Evolutionary conservation across 2,797 vertebrate species (phyloP).

Genomic region (Gadopsis bispinosus): DNA sequence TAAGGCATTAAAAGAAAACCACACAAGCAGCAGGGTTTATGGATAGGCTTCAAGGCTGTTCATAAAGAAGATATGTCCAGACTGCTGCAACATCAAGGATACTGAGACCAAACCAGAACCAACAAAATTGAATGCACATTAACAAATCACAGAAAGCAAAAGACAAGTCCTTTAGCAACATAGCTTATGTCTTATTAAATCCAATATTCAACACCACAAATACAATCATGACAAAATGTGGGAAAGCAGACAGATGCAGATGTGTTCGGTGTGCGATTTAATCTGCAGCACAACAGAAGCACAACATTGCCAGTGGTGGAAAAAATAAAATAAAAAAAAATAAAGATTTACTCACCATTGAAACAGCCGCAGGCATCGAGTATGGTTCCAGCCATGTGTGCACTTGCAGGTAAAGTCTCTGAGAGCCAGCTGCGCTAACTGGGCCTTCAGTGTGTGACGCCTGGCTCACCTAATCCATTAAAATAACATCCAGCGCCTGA

Average conservation of each 20-base stretch:
- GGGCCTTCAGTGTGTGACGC: conserved; percentile 18
- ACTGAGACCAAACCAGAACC: conserved; percentile 12
- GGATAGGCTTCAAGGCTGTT: conserved; percentile 17
- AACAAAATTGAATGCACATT: background rate
- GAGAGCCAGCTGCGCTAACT: conserved; percentile 31
- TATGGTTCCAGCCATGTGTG: conserved; percentile 20
- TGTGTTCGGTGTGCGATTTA: conserved; percentile 34
- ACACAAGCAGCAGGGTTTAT: conserved; percentile 14
- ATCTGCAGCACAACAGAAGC: conserved; percentile 34
- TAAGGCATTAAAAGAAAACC: conserved; percentile 17
- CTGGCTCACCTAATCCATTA: background rate
- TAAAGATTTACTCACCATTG: conserved; percentile 31
- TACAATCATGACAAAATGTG: conserved; percentile 18
- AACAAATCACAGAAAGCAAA: conserved; percentile 15
- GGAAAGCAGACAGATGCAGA: conserved; percentile 19
- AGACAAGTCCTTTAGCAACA: background rate
- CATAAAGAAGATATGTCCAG: conserved; percentile 11
- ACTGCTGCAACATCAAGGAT: background rate
- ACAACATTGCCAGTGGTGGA: conserved; percentile 7
- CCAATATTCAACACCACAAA: conserved; percentile 25
- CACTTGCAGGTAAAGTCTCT: conserved; percentile 38
- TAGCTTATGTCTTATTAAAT: conserved; percentile 9
- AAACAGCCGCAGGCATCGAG: conserved; percentile 41
- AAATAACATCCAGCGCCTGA: background rate
- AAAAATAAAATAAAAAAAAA: background rate